These are phyloP conservation scores for Petrocephalus zakoni DNA, from an alignment of 2,113 vertebrate species.

Conservation along the genomic window DNA sequence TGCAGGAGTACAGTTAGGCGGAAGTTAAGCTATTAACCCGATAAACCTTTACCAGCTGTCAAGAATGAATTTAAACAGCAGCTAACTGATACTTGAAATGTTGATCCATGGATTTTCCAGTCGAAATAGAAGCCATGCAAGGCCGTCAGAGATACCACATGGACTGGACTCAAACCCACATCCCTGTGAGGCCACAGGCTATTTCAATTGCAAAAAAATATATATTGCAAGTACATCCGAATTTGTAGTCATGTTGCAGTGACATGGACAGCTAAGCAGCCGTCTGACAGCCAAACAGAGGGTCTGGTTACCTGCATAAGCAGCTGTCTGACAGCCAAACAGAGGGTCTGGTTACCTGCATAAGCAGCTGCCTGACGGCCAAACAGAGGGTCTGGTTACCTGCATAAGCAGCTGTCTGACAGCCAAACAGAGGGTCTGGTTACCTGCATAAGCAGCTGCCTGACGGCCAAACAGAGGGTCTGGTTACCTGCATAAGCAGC, in stretches of 20 bases:
- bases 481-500: no score
- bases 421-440: no score
- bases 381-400: no score
- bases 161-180: not conserved
- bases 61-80: not conserved
- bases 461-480: no score
- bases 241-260: not conserved
- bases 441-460: no score
- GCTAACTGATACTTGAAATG: not conserved
- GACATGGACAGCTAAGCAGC: not conserved
- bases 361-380: no score
- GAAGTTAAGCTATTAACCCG: not conserved
- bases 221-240: not conserved
- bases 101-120: not conserved
- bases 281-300: not conserved
- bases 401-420: no score
- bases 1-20: slow-evolving; percentile 37
- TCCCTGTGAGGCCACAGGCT: not conserved
- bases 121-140: not conserved
- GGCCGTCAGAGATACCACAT: not conserved
- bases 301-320: slow-evolving; percentile 69
- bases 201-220: not conserved
- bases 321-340: no score
- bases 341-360: no score
- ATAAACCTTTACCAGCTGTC: not conserved